A percentile compares a stretch with the other conserved stretches of the same genome.
Evolutionary conservation across 2,113 vertebrate species (phyloP).

Genomic region (Eubucco bourcierii): DNA sequence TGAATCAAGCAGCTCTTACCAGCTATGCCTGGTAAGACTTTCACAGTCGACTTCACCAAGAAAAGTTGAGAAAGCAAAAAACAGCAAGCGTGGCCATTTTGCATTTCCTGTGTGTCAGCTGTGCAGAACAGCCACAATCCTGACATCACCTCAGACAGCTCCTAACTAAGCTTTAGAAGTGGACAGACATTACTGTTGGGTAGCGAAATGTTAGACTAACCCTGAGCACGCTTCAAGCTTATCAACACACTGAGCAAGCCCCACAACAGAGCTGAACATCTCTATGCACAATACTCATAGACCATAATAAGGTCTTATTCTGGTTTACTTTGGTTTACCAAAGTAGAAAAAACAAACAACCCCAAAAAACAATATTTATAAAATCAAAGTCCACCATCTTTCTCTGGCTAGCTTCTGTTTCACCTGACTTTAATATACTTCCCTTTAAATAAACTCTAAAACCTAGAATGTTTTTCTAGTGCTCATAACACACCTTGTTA

Average conservation of each 20-base stretch:
- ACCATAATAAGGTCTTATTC: neutral
- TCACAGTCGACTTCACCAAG: neutral
- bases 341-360: neutral
- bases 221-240: neutral
- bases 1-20: neutral
- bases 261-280: neutral
- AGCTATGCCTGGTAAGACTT: neutral
- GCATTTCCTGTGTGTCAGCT: neutral
- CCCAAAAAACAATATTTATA: neutral
- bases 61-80: neutral
- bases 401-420: neutral
- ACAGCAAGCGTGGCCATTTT: neutral
- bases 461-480: neutral
- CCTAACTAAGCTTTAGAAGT: neutral
- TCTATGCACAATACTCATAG: rapidly evolving
- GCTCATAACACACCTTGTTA: neutral
- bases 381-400: neutral
- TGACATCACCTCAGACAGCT: neutral
- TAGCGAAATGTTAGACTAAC: neutral
- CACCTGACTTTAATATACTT: neutral
- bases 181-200: neutral
- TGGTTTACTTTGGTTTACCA: neutral
- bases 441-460: neutral
- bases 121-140: neutral
- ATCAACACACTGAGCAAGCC: neutral